A percentile compares a stretch with the other conserved stretches of the same genome.
phyloP scores from a whole-genome alignment of 1,140 invertebrate species.

The Pectinophora gossypiella region DNA sequence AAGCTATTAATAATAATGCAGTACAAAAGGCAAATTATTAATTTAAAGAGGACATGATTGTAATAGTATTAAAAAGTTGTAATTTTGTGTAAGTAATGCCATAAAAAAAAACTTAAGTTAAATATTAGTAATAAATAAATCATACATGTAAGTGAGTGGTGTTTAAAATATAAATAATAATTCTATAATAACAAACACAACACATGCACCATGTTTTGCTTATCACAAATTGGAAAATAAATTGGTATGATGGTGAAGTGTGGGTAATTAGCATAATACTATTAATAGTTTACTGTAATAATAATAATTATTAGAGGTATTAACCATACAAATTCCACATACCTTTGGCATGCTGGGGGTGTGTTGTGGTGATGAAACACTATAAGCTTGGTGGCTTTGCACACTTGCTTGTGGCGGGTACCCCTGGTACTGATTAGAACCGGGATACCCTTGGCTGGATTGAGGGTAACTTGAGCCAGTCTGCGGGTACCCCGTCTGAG shows the following conservation, averaged over 20 bases:
- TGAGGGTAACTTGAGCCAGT: constrained; percentile 27
- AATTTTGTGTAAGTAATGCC: no score
- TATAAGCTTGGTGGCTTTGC: constrained; percentile 36
- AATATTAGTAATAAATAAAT: no score
- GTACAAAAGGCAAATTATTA: no score
- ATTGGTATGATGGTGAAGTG: not conserved
- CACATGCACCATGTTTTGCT: constrained; percentile 46
- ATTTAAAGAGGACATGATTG: no score
- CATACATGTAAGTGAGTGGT: no score
- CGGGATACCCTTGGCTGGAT: constrained; percentile 16
- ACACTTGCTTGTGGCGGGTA: constrained; percentile 26
- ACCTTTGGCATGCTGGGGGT: constrained; percentile 41
- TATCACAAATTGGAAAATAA: constrained; percentile 48
- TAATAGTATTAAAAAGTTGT: no score
- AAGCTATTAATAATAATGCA: no score
- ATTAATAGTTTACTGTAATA: constrained; percentile 3
- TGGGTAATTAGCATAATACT: constrained; percentile 25
- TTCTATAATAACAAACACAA: no score
- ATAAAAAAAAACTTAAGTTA: no score
- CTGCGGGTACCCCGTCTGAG: constrained; percentile 6
- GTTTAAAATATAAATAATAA: no score
- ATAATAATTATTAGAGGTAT: constrained; percentile 6
- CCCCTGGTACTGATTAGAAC: constrained; percentile 30
- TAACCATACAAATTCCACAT: constrained; percentile 26
- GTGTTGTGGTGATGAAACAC: constrained; percentile 29